phyloP scores from a whole-genome alignment of 2,888 invertebrate genomes.

The Entomobrya multifasciata region DNA sequence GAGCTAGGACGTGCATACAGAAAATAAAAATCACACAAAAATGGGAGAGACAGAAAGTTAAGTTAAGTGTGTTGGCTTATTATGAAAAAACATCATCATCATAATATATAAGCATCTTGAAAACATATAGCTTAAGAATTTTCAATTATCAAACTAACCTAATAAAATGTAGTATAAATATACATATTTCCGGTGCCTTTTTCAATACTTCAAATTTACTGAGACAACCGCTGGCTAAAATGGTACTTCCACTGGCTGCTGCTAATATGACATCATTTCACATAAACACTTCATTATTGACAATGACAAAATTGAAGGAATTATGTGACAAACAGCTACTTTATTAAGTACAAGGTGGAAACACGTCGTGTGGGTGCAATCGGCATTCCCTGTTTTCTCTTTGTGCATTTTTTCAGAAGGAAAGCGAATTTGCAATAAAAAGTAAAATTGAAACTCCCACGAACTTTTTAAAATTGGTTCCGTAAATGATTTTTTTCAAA shows the following conservation, averaged over 20 bases:
- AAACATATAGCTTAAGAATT: too few relatives aligned
- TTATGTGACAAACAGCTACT: neutral
- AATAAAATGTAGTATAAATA: neutral
- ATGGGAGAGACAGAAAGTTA: neutral
- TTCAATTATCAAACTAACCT: too few relatives aligned
- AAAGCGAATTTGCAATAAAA: too few relatives aligned
- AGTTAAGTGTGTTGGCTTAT: constrained; percentile 39
- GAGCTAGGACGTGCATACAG: constrained; percentile 33
- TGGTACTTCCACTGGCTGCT: too few relatives aligned
- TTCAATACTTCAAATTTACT: neutral
- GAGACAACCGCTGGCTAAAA: neutral
- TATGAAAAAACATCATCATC: too few relatives aligned
- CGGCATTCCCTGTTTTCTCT: too few relatives aligned
- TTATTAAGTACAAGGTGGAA: constrained; percentile 55
- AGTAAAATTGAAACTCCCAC: neutral
- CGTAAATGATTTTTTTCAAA: too few relatives aligned
- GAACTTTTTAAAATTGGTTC: too few relatives aligned
- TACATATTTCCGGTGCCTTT: neutral
- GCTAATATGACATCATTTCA: neutral
- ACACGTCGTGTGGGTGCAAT: constrained; percentile 43
- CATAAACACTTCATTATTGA: constrained; percentile 27
- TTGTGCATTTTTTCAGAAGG: too few relatives aligned
- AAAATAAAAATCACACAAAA: neutral
- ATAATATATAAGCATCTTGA: too few relatives aligned
- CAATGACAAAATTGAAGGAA: neutral